Evolutionary conservation across 2,113 vertebrate species (phyloP), one percentile per base, ranked within the genome.

Genomic region (Chroicocephalus ridibundus): DNA sequence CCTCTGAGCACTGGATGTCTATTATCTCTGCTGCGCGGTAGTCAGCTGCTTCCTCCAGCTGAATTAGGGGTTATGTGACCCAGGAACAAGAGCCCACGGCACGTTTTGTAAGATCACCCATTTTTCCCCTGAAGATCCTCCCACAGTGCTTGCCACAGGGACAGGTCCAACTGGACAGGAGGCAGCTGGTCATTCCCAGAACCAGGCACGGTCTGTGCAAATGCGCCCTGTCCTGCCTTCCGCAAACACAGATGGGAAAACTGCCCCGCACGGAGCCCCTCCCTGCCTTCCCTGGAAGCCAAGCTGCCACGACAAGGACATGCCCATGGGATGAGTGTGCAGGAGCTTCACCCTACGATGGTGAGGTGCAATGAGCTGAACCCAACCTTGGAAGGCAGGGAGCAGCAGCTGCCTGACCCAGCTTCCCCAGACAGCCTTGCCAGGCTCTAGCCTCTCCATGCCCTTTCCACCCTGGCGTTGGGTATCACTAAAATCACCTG

Each of bases 131-230:
- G 2, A 44, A 87, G 61, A 68, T 76, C 78, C 70, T 87, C 74
- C 80, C 91, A n/a, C 47, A 61, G 66, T 47, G 24, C 54, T 87
- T 88, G 58, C 74, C 80, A 72, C 75, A 84, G 82, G 82, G 82
- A 82, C 88, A 76, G 69, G 91, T 80, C 82, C 14, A 36, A 18
- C 86, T 32, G 78, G 78, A 38, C 79, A 71, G 72, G 62, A 86
- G 66, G 31, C 75, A 89, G 15, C 55, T 31, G 15, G 29, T 26
- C 2, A 0, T 71, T 94, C 49, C 89, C 69, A 92, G 88, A 75
- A 79, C 4, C 47, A 60, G 90, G 40, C 0, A 2, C 69, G 40
- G 65, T 9, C 29, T 27, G 17, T 68, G 49, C 4, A 9, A 42
- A 20, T 51, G 40, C 3, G 2, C 61, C 75, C 52, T 38, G 49